Evolutionary conservation across 2,888 invertebrate species (phyloP), one percentile per base, ranked within the genome.

Genomic region (Megaustenia siamemsis): DNA sequence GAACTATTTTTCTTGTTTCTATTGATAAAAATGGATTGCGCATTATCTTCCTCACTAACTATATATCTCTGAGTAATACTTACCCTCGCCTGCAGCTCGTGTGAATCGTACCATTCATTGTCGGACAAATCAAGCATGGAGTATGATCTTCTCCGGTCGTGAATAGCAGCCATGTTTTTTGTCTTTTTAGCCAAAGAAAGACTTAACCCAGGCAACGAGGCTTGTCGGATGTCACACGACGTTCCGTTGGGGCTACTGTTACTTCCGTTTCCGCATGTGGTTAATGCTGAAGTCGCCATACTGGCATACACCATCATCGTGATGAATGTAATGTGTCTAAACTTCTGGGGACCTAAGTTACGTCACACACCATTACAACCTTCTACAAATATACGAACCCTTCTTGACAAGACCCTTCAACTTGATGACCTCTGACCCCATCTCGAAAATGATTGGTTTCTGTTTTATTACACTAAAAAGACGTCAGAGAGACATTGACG

Each of bases 301-400:
- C 69, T 68, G 5, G 80, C 80, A 35, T 53, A 80, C 49, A 80
- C 80, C 80, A 80, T 80, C 80, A 80, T 80, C 35, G 35, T 80
- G 38, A 3, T 53, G 49, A n/a, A 15, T 66, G 10, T 18, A 49
- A 1, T 28, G 40, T 40, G 21, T 3, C n/a, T 15, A 43, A 18
- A n/a, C n/a, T 6, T 2, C 1, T 3, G 43, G 10, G 8, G n/a
- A 43, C 2, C 43, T 71, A 71, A 28, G 71, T 71, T 45, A 71
- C 40, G n/a, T 43, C 71, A 71, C 21, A 10, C 18, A 35, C n/a
- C 40, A 69, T 68, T 35, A 8, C 28, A 53, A 10, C 28, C 4
- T 24, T 6, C n/a, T 15, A 28, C n/a, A n/a, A 18, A 32, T 63
- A 18, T 12, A 6, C 15, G 15, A 6, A 10, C 12, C 18, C 6